These are phyloP conservation scores for Drosophila kohkoa DNA, from an alignment of 1,140 invertebrate genomes.

Conservation along the genomic window DNA sequence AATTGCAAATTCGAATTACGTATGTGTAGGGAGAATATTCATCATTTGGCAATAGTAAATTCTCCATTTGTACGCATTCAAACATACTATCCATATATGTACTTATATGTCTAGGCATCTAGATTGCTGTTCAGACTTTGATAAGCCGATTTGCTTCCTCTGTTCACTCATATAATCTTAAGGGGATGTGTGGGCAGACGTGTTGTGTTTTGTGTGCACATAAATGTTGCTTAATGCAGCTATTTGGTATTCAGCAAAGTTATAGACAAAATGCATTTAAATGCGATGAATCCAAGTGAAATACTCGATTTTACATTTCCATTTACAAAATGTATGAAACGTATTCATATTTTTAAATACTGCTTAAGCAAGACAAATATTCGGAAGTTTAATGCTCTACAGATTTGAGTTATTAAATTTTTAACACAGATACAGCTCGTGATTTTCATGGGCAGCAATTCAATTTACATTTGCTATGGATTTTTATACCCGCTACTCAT, in stretches of 20 bases:
- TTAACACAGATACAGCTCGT: too few relatives aligned
- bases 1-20: slow-evolving; percentile 24
- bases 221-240: background rate
- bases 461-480: background rate
- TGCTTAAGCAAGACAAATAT: too few relatives aligned
- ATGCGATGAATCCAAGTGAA: too few relatives aligned
- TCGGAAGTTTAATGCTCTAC: too few relatives aligned
- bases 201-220: background rate
- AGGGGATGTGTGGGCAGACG: background rate
- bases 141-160: slow-evolving; percentile 25
- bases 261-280: too few relatives aligned
- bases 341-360: too few relatives aligned
- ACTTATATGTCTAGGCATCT: background rate
- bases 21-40: slow-evolving; percentile 10
- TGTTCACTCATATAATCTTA: slow-evolving; percentile 3
- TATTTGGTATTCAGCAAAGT: background rate
- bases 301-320: too few relatives aligned
- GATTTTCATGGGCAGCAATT: background rate
- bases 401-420: background rate
- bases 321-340: too few relatives aligned
- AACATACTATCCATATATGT: background rate
- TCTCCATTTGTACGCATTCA: background rate
- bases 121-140: background rate
- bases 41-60: slow-evolving; percentile 18
- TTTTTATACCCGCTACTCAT: background rate